Conservation (phyloP, 2,797 vertebrate genomes). For the Choloepus didactylus region DNA sequence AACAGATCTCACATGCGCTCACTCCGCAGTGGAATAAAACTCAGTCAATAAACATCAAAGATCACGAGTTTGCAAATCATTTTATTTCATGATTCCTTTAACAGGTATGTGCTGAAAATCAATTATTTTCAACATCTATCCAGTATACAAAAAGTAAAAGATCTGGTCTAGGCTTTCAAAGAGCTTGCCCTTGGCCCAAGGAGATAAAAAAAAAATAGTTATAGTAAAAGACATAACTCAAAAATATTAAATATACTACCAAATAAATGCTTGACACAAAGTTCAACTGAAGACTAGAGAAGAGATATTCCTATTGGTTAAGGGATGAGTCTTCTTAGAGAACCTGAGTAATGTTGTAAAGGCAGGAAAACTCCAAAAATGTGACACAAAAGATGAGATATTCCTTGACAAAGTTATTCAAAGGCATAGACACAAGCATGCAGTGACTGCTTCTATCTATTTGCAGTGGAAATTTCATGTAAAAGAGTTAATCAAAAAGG, state of each 20-base stretch:
- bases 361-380: neutral
- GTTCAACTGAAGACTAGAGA: neutral
- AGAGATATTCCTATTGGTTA: neutral
- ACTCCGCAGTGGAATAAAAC: neutral
- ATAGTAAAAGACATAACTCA: neutral
- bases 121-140: neutral
- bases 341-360: neutral
- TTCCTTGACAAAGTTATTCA: neutral
- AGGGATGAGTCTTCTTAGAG: neutral
- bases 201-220: neutral
- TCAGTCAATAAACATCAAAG: constrained; percentile 15
- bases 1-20: neutral
- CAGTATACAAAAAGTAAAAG: neutral
- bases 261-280: constrained; percentile 23
- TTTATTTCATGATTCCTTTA: constrained; percentile 46
- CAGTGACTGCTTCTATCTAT: neutral
- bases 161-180: neutral
- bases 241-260: neutral
- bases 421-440: neutral
- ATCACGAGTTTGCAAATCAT: constrained; percentile 25
- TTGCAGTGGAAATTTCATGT: neutral
- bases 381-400: neutral
- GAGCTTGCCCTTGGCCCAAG: neutral
- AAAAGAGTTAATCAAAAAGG: neutral
- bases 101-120: neutral